A percentile compares a stretch with the other conserved stretches of the same genome.
Evolutionary conservation across 2,888 invertebrate genomes (phyloP).

Genomic region (Limenitis camilla): DNA sequence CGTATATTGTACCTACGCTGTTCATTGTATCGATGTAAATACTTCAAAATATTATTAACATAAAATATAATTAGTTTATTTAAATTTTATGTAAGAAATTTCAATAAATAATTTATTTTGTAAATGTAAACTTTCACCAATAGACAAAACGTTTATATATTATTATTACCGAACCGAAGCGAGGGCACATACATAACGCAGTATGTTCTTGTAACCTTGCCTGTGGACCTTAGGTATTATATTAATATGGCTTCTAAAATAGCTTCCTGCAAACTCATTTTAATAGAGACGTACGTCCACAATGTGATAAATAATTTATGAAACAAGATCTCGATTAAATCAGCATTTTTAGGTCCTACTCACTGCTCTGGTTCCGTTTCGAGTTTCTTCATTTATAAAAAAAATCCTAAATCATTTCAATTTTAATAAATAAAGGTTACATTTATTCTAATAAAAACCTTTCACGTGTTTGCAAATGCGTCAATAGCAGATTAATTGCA

Average conservation of each 20-base stretch:
- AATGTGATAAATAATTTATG: constrained; percentile 1
- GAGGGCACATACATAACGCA: too few species aligned
- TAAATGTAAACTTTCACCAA: too few species aligned
- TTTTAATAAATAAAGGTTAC: too few species aligned
- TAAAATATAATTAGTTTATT: too few species aligned
- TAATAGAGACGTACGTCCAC: not conserved
- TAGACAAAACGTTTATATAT: too few species aligned
- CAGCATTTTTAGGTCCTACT: not conserved
- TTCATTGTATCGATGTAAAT: too few species aligned
- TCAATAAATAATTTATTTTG: too few species aligned
- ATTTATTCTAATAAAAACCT: not conserved
- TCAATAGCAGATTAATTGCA: constrained; percentile 3
- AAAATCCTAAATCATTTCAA: too few species aligned
- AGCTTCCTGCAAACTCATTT: not conserved
- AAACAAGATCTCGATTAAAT: not conserved
- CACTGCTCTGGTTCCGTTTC: not conserved
- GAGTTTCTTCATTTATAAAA: not conserved
- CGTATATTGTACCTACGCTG: too few species aligned
- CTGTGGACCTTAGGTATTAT: not conserved
- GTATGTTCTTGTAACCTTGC: constrained; percentile 3
- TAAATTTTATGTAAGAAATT: too few species aligned
- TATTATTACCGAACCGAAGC: too few species aligned
- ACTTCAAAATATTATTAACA: too few species aligned
- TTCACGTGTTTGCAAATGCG: not conserved
- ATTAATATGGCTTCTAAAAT: not conserved